These are phyloP conservation scores for Lamprotornis superbus DNA, from an alignment of 2,113 vertebrate genomes.

Conservation along the genomic window DNA sequence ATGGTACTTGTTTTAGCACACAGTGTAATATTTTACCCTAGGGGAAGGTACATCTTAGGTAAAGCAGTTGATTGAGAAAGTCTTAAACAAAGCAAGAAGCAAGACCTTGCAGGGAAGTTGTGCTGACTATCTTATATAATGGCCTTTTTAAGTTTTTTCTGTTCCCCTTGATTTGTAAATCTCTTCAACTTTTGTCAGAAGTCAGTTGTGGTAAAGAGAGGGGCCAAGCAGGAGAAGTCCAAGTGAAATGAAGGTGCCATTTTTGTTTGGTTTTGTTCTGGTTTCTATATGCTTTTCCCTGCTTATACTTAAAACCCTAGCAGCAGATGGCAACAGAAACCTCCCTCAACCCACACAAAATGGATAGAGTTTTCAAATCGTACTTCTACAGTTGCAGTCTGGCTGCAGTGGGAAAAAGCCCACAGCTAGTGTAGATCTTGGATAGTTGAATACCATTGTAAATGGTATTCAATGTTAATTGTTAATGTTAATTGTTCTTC, in stretches of 20 bases:
- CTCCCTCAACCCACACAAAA: background rate
- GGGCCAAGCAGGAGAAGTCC: background rate
- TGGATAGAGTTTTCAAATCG: rapidly evolving
- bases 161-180: background rate
- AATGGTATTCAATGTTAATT: background rate
- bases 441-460: background rate
- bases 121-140: background rate
- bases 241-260: background rate
- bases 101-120: background rate
- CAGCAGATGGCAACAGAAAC: background rate
- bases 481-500: background rate
- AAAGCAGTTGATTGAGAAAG: background rate
- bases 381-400: background rate
- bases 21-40: background rate
- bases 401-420: background rate
- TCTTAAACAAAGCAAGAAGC: background rate
- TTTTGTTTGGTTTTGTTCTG: background rate
- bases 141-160: background rate
- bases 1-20: background rate
- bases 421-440: background rate
- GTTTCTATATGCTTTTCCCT: background rate
- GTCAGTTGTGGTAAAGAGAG: background rate
- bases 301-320: background rate
- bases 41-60: background rate
- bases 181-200: background rate